Conservation (phyloP, 1,140 invertebrate species). For the Orchestia grillus region DNA sequence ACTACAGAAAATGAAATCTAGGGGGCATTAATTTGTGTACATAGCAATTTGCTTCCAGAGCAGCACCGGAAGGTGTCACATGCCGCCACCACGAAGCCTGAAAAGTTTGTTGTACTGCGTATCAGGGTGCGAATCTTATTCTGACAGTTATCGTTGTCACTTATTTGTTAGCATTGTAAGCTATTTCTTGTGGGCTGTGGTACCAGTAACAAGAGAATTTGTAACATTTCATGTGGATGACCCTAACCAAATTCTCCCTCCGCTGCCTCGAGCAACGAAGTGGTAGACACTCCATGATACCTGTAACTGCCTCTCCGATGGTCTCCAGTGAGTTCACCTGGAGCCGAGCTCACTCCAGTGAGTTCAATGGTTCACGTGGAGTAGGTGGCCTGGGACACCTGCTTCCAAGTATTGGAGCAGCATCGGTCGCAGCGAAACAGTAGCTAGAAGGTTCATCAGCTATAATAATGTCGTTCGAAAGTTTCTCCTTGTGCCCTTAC, state of each 20-base stretch:
- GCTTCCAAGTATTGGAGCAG: no score
- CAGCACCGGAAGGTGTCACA: background rate
- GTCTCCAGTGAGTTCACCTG: background rate
- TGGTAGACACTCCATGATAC: background rate
- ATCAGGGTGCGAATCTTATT: background rate
- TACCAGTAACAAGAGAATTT: background rate
- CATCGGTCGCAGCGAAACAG: background rate
- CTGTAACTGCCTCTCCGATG: background rate
- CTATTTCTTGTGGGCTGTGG: background rate
- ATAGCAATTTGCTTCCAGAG: background rate
- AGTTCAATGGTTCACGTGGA: background rate
- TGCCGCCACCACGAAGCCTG: background rate
- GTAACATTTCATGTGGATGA: background rate
- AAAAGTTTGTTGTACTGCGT: background rate
- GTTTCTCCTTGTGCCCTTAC: background rate
- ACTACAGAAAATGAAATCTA: background rate
- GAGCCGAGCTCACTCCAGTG: no score
- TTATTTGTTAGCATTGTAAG: background rate
- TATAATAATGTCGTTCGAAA: background rate
- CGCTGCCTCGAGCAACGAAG: conserved; percentile 40
- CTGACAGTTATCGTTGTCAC: background rate
- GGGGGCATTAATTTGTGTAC: background rate
- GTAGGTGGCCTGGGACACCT: background rate
- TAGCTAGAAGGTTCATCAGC: background rate
- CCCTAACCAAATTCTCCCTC: conserved; percentile 28